Evolutionary conservation across 2,888 invertebrate species (phyloP).

Genomic region (Oscheius sp.): DNA sequence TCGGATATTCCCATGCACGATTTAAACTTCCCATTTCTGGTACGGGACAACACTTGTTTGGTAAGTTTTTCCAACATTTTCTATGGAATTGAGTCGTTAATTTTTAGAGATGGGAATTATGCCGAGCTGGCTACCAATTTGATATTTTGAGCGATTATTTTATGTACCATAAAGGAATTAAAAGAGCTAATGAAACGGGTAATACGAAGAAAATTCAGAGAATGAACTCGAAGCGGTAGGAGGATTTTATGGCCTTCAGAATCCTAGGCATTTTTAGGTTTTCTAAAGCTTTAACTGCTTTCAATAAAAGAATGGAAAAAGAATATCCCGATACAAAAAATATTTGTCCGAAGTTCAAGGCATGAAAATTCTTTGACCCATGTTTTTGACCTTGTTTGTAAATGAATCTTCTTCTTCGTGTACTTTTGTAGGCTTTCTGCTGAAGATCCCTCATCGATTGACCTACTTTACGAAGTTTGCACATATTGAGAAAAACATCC

Average conservation of each 20-base stretch:
- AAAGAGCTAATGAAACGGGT: neutral
- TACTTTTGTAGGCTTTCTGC: no score
- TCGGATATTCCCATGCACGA: conserved; percentile 39
- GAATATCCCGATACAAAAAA: neutral
- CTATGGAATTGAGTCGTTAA: neutral
- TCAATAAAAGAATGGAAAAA: neutral
- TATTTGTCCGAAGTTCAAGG: neutral
- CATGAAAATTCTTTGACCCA: no score
- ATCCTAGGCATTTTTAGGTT: conserved; percentile 8
- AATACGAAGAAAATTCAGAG: neutral
- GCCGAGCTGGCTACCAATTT: conserved; percentile 37
- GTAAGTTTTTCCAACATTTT: conserved; percentile 8
- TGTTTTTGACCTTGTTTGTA: no score
- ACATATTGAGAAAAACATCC: no score
- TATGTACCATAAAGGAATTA: conserved; percentile 39
- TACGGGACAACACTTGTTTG: conserved; percentile 37
- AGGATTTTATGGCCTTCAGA: neutral
- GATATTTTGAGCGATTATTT: conserved; percentile 36
- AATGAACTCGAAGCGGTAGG: conserved; percentile 2
- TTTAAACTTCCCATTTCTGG: conserved; percentile 31
- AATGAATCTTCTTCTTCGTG: no score
- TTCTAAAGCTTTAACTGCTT: neutral
- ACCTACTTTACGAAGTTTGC: no score
- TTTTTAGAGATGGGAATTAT: conserved; percentile 41
- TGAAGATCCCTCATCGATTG: no score